phyloP scores from a whole-genome alignment of 1,140 invertebrate genomes.

The Drosophila bipectinata region DNA sequence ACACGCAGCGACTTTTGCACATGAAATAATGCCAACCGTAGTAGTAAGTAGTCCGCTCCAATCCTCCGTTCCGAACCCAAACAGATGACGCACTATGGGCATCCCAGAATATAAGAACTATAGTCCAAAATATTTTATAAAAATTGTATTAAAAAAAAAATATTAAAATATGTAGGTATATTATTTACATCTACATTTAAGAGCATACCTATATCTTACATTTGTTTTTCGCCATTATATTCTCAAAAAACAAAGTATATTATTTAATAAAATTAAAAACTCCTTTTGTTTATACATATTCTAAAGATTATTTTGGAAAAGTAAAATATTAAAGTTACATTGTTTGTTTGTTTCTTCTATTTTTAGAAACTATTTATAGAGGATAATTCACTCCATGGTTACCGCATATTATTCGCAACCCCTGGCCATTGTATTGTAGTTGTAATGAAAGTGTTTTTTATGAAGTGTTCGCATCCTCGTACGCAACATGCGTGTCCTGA shows the following conservation, averaged over 20 bases:
- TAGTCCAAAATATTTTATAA: neutral
- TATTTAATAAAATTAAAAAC: no score
- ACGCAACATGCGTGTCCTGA: slow-evolving; percentile 73
- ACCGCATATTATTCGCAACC: slow-evolving; percentile 2
- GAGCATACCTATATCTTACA: no score
- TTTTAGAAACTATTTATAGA: neutral
- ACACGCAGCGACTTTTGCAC: slow-evolving; percentile 79
- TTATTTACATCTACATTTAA: no score
- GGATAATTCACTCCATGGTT: slow-evolving; percentile 37
- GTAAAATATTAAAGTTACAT: no score
- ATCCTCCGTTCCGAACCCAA: slow-evolving; percentile 33
- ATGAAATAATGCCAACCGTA: slow-evolving; percentile 77
- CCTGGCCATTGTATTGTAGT: slow-evolving; percentile 41
- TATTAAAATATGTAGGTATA: no score
- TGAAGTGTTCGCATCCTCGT: slow-evolving; percentile 65
- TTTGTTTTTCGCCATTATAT: no score
- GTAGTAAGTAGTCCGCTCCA: slow-evolving; percentile 69
- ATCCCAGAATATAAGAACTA: no score
- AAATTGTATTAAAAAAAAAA: no score
- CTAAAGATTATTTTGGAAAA: no score
- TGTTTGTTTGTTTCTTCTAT: neutral
- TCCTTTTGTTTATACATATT: no score
- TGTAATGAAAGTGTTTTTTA: slow-evolving; percentile 80
- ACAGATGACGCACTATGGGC: slow-evolving; percentile 52
- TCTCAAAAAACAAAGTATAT: no score